A percentile compares a stretch with the other conserved stretches of the same genome.
Evolutionary conservation across 2,113 vertebrate species (phyloP).

Genomic region (Gadus macrocephalus): DNA sequence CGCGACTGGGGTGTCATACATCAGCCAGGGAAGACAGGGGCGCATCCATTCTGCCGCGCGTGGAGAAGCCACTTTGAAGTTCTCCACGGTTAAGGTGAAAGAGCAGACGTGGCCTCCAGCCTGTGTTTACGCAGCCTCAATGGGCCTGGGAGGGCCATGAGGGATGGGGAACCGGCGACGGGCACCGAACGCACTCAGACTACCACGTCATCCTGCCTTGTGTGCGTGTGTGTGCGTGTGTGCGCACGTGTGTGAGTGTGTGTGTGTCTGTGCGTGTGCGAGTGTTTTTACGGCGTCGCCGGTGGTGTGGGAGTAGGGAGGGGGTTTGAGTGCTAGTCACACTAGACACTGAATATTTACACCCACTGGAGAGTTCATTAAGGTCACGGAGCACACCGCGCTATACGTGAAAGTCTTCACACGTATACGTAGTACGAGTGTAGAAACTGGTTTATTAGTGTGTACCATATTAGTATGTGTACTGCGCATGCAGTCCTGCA

Average conservation of each 20-base stretch:
- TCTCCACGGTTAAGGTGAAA: slow-evolving; percentile 66
- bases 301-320: background rate
- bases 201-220: background rate
- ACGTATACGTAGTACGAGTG: no score
- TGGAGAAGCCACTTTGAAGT: slow-evolving; percentile 70
- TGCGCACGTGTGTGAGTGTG: slow-evolving; percentile 27
- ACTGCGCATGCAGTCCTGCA: no score
- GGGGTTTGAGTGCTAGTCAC: background rate
- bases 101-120: slow-evolving; percentile 67
- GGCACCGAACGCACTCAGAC: slow-evolving; percentile 37
- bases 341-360: background rate
- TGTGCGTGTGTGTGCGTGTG: slow-evolving; percentile 23
- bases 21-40: slow-evolving; percentile 59
- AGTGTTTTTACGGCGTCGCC: slow-evolving; percentile 28
- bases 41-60: slow-evolving; percentile 64
- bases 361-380: no score
- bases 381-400: no score
- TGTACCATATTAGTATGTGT: no score
- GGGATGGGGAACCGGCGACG: slow-evolving; percentile 66
- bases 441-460: no score
- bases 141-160: slow-evolving; percentile 67
- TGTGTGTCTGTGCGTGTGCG: background rate
- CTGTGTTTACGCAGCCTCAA: slow-evolving; percentile 67
- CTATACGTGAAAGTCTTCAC: no score
- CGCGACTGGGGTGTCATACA: slow-evolving; percentile 58